Base-by-base conservation (phyloP, 2,797 vertebrate genomes). In the Thripadectes ignobilis region DNA sequence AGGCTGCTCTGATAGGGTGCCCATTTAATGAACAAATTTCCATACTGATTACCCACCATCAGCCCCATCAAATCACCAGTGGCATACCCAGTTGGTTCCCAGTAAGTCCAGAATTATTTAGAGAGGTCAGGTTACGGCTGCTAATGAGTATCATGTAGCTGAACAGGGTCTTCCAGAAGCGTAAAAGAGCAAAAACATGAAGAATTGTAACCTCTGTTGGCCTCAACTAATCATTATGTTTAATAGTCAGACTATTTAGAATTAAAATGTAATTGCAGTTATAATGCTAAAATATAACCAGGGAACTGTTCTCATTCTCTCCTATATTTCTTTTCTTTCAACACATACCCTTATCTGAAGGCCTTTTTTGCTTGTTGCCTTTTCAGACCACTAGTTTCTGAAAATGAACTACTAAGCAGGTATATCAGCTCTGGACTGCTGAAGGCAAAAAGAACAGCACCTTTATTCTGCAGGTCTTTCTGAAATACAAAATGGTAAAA, bases 351-450 rank as follows among this genome's bases (percentile, higher is more conserved):
- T 81, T 76, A 75, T 74, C 54, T 93, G 38, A 92, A 83, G 86
- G 88, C 41, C 58, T 9, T 19, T 80, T 9, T 19, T 95, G 39
- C 88, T 88, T 74, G 86, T 77, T 90, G 82, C 58, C 58, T 93
- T 91, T 85, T 91, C 87, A 94, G 83, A 58, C 80, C 77, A 71
- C 59, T 45, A 26, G 38, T 61, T 87, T 83, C 77, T 96, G 79
- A 85, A 91, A 96, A 88, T 7, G 23, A 93, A 71, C 83, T 76
- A 77, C 67, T 69, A 79, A 79, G 92, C 67, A 92, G 45, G 51
- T 89, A 61, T 59, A 93, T 76, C 72, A 76, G 82, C 83, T 76
- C 45, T 46, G 66, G 39, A 77, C 58, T 51, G 81, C 78, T 74
- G 13, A 85, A 91, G 81, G 95, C 79, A 92, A 58, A 85, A 95